These are phyloP conservation scores for Aricia artaxerxes DNA, from an alignment of 2,888 invertebrate genomes.

Conservation along the genomic window DNA sequence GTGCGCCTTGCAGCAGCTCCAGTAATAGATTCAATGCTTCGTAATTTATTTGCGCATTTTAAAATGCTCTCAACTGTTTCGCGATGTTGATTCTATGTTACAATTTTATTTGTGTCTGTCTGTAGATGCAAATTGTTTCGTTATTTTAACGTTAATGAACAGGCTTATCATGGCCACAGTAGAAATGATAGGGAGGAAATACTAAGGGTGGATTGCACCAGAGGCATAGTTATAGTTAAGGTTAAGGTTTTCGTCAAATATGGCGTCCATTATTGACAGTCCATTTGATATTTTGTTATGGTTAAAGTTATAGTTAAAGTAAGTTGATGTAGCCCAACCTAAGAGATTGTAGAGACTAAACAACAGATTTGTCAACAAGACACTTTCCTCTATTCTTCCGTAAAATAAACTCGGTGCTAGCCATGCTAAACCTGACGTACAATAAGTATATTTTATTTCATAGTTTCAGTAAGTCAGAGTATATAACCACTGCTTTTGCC, in stretches of 20 bases:
- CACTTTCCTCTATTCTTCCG: too few species aligned
- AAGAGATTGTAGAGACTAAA: too few species aligned
- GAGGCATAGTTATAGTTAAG: too few species aligned
- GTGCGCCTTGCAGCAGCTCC: conserved; percentile 36
- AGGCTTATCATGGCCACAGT: too few species aligned
- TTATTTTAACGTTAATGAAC: neutral
- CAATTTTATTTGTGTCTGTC: neutral
- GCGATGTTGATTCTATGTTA: neutral
- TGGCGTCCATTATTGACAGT: too few species aligned
- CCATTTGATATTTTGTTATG: too few species aligned
- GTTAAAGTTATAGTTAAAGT: too few species aligned
- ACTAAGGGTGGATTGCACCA: too few species aligned
- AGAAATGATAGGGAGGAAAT: too few species aligned
- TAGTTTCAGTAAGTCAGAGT: neutral
- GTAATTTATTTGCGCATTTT: conserved; percentile 33
- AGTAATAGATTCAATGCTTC: conserved; percentile 34
- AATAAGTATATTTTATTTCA: neutral
- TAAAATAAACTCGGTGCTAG: neutral
- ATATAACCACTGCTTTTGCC: neutral
- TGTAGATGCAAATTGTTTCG: neutral
- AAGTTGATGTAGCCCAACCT: too few species aligned
- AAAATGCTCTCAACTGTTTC: conserved; percentile 1
- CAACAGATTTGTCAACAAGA: too few species aligned
- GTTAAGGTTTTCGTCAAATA: too few species aligned
- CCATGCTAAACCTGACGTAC: neutral